Evolutionary conservation across 2,888 invertebrate species (phyloP).

Genomic region (Dusona sp.): DNA sequence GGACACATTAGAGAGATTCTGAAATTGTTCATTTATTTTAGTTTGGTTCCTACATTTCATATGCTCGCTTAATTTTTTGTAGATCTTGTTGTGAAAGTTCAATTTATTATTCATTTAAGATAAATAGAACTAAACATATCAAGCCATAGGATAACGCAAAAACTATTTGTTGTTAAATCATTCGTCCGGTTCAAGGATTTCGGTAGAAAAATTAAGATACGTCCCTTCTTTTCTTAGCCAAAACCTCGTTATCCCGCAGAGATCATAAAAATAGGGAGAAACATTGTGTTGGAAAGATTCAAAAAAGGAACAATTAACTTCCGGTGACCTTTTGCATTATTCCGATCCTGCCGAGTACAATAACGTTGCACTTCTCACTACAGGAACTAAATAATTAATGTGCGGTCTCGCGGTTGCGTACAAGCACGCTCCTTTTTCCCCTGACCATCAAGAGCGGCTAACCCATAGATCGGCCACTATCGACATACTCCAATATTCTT

Average conservation of each 20-base stretch:
- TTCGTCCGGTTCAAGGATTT: background rate
- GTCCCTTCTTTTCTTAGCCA: background rate
- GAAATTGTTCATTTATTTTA: too few relatives aligned
- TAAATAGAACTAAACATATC: too few relatives aligned
- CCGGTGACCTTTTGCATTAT: background rate
- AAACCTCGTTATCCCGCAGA: background rate
- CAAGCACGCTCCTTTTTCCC: slow-evolving; percentile 78
- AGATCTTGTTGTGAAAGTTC: too few relatives aligned
- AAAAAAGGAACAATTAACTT: slow-evolving; percentile 1
- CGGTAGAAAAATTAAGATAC: too few relatives aligned
- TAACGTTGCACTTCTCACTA: slow-evolving; percentile 30
- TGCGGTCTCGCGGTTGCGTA: slow-evolving; percentile 76
- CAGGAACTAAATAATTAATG: slow-evolving; percentile 64
- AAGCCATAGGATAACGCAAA: too few relatives aligned
- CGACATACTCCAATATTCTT: slow-evolving; percentile 69
- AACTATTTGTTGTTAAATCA: background rate
- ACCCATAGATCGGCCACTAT: slow-evolving; percentile 64
- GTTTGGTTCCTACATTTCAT: too few relatives aligned
- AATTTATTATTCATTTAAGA: too few relatives aligned
- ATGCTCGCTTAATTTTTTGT: too few relatives aligned
- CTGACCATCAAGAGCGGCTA: slow-evolving; percentile 2
- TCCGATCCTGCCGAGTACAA: background rate
- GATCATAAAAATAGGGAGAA: background rate
- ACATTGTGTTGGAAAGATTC: background rate
- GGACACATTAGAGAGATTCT: too few relatives aligned